Evolutionary conservation across 2,888 invertebrate genomes (phyloP).

Genomic region (Mythimna loreyi): DNA sequence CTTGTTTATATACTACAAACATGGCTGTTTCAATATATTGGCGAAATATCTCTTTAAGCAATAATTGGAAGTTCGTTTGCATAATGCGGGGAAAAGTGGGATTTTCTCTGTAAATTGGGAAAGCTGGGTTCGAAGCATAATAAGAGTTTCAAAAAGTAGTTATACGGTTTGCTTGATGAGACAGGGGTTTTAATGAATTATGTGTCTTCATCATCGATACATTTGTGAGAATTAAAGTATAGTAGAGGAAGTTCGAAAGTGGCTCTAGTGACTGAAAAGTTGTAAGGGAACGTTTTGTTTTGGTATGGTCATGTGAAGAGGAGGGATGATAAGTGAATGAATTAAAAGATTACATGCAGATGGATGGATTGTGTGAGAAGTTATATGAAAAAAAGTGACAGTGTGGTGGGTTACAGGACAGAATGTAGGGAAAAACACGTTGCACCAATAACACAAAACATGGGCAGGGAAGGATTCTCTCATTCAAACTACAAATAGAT

Average conservation of each 20-base stretch:
- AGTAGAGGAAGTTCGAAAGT: too few relatives aligned
- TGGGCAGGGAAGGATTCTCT: background rate
- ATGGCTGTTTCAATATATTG: slow-evolving; percentile 36
- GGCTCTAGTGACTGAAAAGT: too few relatives aligned
- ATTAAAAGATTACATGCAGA: too few relatives aligned
- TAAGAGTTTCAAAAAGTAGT: background rate
- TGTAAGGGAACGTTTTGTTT: too few relatives aligned
- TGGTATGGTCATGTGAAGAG: too few relatives aligned
- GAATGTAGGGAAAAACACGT: too few relatives aligned
- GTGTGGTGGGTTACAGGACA: too few relatives aligned
- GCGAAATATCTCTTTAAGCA: slow-evolving; percentile 6
- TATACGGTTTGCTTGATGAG: background rate
- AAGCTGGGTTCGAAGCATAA: background rate
- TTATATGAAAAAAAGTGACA: too few relatives aligned
- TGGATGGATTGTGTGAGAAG: too few relatives aligned
- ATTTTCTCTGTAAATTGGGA: background rate
- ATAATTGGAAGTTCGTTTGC: slow-evolving; percentile 21
- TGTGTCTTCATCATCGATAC: too few relatives aligned
- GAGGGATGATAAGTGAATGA: too few relatives aligned
- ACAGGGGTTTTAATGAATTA: background rate
- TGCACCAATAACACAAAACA: too few relatives aligned
- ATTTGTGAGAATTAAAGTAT: background rate
- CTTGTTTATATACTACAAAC: slow-evolving; percentile 54
- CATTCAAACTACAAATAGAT: background rate
- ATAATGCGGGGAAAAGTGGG: background rate